Evolutionary conservation across 2,113 vertebrate species (phyloP).

Genomic region (Thunnus thynnus): DNA sequence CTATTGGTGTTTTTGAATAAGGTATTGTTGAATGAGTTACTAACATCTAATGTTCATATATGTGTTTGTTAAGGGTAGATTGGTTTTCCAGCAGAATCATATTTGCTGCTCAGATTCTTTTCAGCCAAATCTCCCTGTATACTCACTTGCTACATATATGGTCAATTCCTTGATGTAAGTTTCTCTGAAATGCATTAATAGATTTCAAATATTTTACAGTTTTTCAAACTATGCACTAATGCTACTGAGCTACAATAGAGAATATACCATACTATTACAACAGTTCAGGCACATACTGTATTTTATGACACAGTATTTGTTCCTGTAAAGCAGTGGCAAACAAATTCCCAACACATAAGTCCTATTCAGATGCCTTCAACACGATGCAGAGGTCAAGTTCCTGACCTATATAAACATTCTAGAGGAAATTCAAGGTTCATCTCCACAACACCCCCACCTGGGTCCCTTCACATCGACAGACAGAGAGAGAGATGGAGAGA

Average conservation of each 20-base stretch:
- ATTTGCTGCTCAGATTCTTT: not conserved
- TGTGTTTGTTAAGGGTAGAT: not conserved
- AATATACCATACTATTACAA: not conserved
- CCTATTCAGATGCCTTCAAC: constrained; percentile 51
- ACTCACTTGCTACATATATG: too few species aligned
- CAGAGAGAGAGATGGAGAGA: not conserved
- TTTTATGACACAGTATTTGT: constrained; percentile 10
- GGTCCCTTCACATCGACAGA: constrained; percentile 35
- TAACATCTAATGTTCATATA: not conserved
- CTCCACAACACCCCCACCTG: constrained; percentile 52
- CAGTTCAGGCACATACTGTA: not conserved
- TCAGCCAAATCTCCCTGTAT: not conserved
- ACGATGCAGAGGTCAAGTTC: constrained; percentile 56
- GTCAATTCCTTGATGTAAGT: not conserved
- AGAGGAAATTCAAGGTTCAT: constrained; percentile 63
- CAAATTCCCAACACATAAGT: constrained; percentile 31
- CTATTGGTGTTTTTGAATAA: not conserved
- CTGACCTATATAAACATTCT: constrained; percentile 59
- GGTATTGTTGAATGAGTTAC: not conserved
- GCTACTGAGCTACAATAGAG: not conserved
- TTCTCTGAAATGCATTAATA: not conserved
- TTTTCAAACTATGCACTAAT: not conserved
- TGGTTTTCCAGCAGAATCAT: not conserved
- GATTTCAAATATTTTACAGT: not conserved
- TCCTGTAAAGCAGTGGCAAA: constrained; percentile 18